Conservation (phyloP, 2,888 invertebrate genomes). For the Mystacides longicornis region DNA sequence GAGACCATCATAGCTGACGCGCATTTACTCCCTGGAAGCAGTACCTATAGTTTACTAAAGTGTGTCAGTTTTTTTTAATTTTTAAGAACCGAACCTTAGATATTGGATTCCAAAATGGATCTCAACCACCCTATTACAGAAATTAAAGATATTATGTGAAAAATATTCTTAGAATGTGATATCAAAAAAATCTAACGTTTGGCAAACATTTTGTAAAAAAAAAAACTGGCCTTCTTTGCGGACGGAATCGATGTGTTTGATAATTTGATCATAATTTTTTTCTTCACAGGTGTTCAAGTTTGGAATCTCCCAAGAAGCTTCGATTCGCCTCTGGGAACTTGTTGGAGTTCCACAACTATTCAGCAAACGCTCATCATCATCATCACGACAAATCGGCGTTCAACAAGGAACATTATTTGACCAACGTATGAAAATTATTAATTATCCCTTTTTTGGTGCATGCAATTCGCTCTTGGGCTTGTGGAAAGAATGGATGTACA, state of each 20-base stretch:
- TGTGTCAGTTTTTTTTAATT: background rate
- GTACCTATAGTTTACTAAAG: too few relatives aligned
- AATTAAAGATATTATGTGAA: background rate
- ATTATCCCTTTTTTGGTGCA: too few relatives aligned
- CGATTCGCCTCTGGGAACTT: conserved; percentile 68
- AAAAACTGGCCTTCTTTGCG: background rate
- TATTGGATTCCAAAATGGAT: background rate
- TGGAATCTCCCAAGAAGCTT: conserved; percentile 77
- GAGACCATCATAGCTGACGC: too few relatives aligned
- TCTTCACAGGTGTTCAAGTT: conserved; percentile 59
- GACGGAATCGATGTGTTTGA: too few relatives aligned
- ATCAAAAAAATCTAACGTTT: background rate
- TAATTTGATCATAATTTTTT: too few relatives aligned
- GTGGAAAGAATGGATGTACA: too few relatives aligned
- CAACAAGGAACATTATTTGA: conserved; percentile 46
- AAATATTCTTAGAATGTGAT: background rate
- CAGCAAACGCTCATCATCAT: conserved; percentile 39
- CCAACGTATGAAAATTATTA: too few relatives aligned
- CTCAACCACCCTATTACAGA: background rate
- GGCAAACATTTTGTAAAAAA: background rate
- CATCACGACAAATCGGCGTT: conserved; percentile 30
- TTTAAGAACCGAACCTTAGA: background rate
- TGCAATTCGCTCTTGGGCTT: too few relatives aligned
- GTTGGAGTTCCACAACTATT: conserved; percentile 50
- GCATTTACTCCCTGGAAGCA: too few relatives aligned